Conservation (phyloP, 2,888 invertebrate species). For the Peribatodes rhomboidaria region DNA sequence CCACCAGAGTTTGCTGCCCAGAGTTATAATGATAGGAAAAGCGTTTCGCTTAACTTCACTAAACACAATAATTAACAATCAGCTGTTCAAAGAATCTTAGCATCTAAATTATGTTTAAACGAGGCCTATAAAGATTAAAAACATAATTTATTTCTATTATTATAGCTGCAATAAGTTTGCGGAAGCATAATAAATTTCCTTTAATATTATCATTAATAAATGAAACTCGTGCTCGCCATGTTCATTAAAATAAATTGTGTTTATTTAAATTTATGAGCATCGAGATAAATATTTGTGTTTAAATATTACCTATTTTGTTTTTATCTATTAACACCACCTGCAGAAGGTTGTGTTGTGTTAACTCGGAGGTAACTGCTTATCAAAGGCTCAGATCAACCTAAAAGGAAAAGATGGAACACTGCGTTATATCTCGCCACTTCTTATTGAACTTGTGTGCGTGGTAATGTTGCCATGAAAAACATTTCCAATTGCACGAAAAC, state of each 20-base stretch:
- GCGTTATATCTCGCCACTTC: no score
- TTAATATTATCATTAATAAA: constrained; percentile 34
- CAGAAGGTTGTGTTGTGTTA: no score
- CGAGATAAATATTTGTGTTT: constrained; percentile 8
- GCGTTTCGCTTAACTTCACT: background rate
- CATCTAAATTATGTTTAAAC: constrained; percentile 35
- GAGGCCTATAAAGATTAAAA: constrained; percentile 27
- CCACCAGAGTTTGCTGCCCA: no score
- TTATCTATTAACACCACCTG: no score
- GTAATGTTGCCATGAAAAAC: no score
- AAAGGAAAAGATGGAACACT: no score
- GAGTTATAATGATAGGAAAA: no score
- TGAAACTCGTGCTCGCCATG: constrained; percentile 22
- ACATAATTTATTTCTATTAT: constrained; percentile 41
- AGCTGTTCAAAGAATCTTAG: constrained; percentile 20
- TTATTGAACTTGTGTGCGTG: no score
- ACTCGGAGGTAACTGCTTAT: no score
- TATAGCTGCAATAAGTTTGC: constrained; percentile 34
- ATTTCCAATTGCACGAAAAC: no score
- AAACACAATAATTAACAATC: constrained; percentile 16
- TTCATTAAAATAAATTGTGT: constrained; percentile 27
- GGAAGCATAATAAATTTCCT: constrained; percentile 39
- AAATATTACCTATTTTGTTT: constrained; percentile 1
- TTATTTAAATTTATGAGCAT: constrained; percentile 17
- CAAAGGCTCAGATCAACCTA: no score